phyloP scores from a whole-genome alignment of 2,113 vertebrate genomes.

The Upupa epops region DNA sequence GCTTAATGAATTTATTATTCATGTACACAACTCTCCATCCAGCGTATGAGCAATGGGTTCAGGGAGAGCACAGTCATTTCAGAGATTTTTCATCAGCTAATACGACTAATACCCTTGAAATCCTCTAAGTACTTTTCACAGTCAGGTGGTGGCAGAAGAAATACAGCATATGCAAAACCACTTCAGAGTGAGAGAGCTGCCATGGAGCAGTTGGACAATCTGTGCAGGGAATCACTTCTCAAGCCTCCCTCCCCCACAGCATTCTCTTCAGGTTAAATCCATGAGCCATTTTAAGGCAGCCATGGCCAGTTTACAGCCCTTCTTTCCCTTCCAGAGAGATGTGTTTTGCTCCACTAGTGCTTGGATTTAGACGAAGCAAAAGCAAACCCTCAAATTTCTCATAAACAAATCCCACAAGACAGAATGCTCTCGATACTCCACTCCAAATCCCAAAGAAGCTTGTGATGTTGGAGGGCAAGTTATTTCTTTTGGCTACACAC shows the following conservation, averaged over 20 bases:
- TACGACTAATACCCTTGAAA: not conserved
- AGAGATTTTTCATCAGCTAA: not conserved
- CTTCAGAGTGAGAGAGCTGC: not conserved
- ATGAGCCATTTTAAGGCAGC: not conserved
- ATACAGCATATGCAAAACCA: not conserved
- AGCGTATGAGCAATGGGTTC: not conserved
- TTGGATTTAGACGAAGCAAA: slow-evolving; percentile 27
- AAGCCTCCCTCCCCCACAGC: not conserved
- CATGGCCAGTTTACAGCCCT: not conserved
- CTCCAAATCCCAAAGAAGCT: slow-evolving; percentile 18
- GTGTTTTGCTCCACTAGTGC: not conserved
- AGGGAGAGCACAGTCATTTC: not conserved
- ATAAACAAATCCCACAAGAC: not conserved
- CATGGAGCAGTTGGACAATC: not conserved
- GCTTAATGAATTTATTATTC: not conserved
- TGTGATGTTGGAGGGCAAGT: slow-evolving; percentile 33
- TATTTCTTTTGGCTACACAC: slow-evolving; percentile 43
- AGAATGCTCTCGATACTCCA: not conserved
- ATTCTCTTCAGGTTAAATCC: not conserved
- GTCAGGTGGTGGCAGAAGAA: not conserved
- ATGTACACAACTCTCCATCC: not conserved
- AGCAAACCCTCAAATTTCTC: not conserved
- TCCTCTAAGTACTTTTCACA: not conserved
- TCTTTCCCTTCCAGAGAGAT: not conserved
- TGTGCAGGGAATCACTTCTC: not conserved